Evolutionary conservation across 1,140 invertebrate species (phyloP).

Genomic region (Phortica variegata): DNA sequence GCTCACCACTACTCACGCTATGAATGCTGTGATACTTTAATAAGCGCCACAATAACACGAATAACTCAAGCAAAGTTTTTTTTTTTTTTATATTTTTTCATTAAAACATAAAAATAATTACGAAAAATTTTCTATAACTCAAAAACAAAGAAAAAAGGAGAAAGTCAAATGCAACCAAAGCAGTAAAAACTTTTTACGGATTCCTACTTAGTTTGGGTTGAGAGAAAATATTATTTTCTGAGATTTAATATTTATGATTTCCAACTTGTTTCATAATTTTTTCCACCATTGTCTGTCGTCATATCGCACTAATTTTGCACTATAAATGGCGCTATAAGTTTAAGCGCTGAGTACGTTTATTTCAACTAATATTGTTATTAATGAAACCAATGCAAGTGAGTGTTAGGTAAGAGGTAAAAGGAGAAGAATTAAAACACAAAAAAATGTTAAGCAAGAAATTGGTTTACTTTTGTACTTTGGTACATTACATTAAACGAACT

Average conservation of each 20-base stretch:
- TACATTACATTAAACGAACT: too few species aligned
- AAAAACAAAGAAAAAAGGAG: too few species aligned
- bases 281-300: constrained; percentile 21
- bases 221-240: constrained; percentile 4
- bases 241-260: neutral
- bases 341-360: constrained; percentile 37
- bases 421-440: neutral
- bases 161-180: too few species aligned
- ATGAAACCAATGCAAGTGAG: constrained; percentile 36
- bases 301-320: constrained; percentile 8
- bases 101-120: constrained; percentile 52
- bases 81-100: constrained; percentile 43
- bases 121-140: constrained; percentile 43
- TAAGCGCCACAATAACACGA: constrained; percentile 18
- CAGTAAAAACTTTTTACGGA: constrained; percentile 36
- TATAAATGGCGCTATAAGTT: constrained; percentile 16
- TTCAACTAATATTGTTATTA: constrained; percentile 50
- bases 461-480: neutral
- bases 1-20: constrained; percentile 9
- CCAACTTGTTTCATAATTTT: constrained; percentile 17
- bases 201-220: constrained; percentile 25
- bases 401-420: neutral
- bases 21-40: constrained; percentile 13
- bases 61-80: constrained; percentile 49
- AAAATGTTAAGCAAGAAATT: constrained; percentile 22